These are phyloP conservation scores for Salticus scenicus DNA, from an alignment of 2,888 invertebrate genomes.

Conservation along the genomic window DNA sequence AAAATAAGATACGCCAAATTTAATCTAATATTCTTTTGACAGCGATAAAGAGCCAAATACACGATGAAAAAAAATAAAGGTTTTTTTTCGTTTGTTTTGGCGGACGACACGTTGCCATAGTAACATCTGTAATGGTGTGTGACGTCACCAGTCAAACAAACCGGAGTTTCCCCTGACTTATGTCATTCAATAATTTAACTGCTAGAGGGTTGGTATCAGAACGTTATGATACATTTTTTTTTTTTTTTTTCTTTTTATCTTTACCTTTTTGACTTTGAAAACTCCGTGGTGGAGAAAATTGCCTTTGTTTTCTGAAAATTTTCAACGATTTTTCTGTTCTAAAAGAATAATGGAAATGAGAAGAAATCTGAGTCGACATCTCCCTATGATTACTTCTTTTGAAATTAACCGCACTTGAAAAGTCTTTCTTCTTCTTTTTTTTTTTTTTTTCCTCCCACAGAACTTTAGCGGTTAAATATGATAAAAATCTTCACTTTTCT, in stretches of 20 bases:
- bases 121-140: constrained; percentile 49
- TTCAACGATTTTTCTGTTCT: neutral
- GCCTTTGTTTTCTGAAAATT: neutral
- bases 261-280: constrained; percentile 14
- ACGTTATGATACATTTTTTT: constrained; percentile 5
- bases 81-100: constrained; percentile 64
- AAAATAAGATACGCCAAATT: too few relatives aligned
- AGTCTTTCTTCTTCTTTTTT: too few relatives aligned
- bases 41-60: constrained; percentile 12
- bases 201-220: constrained; percentile 12
- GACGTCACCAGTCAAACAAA: constrained; percentile 64
- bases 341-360: neutral
- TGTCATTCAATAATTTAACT: constrained; percentile 64
- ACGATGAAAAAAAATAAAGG: constrained; percentile 17
- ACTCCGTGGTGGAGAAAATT: neutral
- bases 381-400: neutral
- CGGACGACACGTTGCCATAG: constrained; percentile 39
- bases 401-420: neutral
- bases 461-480: too few relatives aligned
- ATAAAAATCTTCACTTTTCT: neutral
- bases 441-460: neutral
- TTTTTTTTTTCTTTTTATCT: neutral
- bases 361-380: neutral
- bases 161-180: constrained; percentile 40
- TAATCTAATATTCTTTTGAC: constrained; percentile 36